Evolutionary conservation across 2,888 invertebrate genomes (phyloP).

Genomic region (Cephus rjabovi): DNA sequence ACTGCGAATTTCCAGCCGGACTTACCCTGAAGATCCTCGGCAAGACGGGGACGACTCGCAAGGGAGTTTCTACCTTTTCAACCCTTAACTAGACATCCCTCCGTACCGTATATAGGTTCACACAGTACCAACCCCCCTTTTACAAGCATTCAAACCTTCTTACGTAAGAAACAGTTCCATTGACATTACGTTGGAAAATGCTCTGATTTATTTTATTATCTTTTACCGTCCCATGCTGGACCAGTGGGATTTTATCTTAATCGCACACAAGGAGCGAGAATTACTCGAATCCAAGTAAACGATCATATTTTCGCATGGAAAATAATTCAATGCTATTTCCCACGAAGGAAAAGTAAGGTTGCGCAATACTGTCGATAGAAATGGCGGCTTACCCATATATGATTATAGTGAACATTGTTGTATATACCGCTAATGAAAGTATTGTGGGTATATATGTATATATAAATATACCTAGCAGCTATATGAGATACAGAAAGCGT

Average conservation of each 20-base stretch:
- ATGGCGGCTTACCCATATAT: background rate
- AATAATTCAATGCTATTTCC: background rate
- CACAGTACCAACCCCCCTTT: background rate
- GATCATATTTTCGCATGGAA: background rate
- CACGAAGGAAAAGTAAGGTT: background rate
- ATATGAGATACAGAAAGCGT: conserved; percentile 1
- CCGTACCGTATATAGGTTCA: background rate
- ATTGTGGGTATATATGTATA: background rate
- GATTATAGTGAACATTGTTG: background rate
- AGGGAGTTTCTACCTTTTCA: conserved; percentile 49
- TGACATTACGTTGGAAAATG: background rate
- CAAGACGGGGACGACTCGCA: conserved; percentile 44
- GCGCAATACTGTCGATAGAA: background rate
- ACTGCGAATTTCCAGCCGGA: conserved; percentile 48
- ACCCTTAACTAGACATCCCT: conserved; percentile 26
- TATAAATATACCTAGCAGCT: background rate
- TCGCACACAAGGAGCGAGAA: background rate
- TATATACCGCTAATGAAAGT: background rate
- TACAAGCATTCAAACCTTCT: background rate
- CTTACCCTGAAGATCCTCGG: conserved; percentile 13
- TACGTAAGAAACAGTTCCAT: background rate
- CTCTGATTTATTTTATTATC: background rate
- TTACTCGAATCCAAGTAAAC: background rate
- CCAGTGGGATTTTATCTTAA: background rate
- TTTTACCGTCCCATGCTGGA: background rate